These are phyloP conservation scores for Ochotona princeps DNA, from an alignment of 2,113 vertebrate genomes.

Conservation along the genomic window DNA sequence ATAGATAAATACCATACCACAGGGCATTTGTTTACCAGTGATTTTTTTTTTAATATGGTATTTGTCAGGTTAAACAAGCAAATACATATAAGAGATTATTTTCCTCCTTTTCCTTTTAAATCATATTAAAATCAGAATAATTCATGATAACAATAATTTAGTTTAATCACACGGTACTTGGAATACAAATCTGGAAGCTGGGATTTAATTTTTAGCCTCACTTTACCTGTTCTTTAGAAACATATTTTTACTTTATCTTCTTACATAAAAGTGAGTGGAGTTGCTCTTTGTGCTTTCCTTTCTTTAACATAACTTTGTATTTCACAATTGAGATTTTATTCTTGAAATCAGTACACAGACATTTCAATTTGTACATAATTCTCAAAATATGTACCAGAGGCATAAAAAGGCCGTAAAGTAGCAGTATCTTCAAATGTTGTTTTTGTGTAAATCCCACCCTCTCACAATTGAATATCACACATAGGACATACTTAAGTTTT, in stretches of 20 bases:
- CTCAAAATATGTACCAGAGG: too few species aligned
- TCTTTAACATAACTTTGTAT: neutral
- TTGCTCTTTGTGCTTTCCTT: neutral
- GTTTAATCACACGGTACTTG: constrained; percentile 35
- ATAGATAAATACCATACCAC: constrained; percentile 77
- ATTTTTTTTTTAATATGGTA: neutral
- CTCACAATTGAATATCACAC: too few species aligned
- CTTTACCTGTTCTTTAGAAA: constrained; percentile 26
- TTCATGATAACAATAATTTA: constrained; percentile 70
- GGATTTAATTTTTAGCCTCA: neutral
- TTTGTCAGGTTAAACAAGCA: constrained; percentile 75
- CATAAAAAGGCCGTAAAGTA: too few species aligned
- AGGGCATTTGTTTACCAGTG: too few species aligned
- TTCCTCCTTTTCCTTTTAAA: constrained; percentile 24
- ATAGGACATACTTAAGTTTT: too few species aligned
- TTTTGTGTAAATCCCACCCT: too few species aligned
- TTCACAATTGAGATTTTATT: too few species aligned
- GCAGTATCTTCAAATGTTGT: too few species aligned
- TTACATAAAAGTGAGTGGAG: constrained; percentile 13
- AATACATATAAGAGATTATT: constrained; percentile 3
- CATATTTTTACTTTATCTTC: neutral
- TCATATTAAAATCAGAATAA: constrained; percentile 65
- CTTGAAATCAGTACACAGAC: too few species aligned
- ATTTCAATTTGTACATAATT: too few species aligned
- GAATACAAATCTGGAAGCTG: constrained; percentile 52